Evolutionary conservation across 2,888 invertebrate genomes (phyloP).

Genomic region (Calliscelio sp.): DNA sequence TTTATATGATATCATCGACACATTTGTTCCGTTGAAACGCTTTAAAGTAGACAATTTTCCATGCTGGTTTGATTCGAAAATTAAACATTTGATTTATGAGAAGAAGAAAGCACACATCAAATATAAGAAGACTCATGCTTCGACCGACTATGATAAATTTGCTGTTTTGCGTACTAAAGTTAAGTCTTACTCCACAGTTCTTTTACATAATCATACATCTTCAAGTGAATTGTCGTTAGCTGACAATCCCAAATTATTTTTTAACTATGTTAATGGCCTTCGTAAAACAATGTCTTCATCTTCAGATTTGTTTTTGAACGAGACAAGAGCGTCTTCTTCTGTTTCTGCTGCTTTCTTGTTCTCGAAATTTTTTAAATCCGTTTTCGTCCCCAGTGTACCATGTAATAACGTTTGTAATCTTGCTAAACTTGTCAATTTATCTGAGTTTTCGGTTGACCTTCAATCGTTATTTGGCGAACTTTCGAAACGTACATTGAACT

Average conservation of each 20-base stretch:
- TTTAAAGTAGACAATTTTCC: neutral
- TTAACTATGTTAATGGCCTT: neutral
- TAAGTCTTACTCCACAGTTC: neutral
- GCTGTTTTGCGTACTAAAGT: neutral
- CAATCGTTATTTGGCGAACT: neutral
- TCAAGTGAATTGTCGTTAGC: neutral
- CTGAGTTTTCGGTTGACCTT: neutral
- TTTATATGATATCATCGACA: neutral
- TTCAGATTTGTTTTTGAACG: neutral
- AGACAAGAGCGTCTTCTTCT: neutral
- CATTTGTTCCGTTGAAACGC: neutral
- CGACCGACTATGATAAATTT: neutral
- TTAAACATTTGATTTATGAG: conserved; percentile 2
- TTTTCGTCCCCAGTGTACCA: neutral
- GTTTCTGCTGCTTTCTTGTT: neutral
- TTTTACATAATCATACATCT: neutral
- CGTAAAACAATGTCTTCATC: neutral
- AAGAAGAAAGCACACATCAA: neutral
- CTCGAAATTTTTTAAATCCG: neutral
- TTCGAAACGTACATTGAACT: neutral
- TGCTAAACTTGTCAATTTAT: neutral
- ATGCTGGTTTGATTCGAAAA: neutral
- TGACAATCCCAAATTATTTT: conserved; percentile 8
- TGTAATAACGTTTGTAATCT: neutral
- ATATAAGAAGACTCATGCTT: neutral